Base-by-base conservation (phyloP, 2,797 vertebrate genomes). In the Macropodus opercularis region DNA sequence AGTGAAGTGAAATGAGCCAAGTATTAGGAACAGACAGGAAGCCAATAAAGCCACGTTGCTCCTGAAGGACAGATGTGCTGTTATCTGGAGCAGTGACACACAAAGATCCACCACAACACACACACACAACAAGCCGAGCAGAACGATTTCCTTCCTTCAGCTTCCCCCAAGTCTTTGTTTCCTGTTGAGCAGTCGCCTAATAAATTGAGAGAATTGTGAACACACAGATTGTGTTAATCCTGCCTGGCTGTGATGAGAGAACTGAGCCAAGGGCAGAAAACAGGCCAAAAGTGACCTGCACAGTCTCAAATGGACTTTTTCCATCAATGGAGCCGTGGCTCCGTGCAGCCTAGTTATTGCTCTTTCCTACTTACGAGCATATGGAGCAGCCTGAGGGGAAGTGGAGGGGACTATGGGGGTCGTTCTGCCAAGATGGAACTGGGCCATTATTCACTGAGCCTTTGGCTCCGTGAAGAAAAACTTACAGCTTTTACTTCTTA, bases 321-420 rank as follows among this genome's bases (percentile, higher is more conserved):
- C 36, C 63, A 31, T 31, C 35, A 5, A 21, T 26, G 0, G 48
- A 0, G 14, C 15, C 36, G n/a, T 23, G 32, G 32, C 52, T 34
- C 5, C 1, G 4, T 50, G 53, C n/a, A 75, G 41, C 79, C 84
- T 47, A 68, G 69, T 79, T 76, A 53, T 13, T 0, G 14, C 42
- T 52, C 57, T 13, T 21, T 38, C 40, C 62, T 57, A 5, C 26
- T 14, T 22, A 17, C n/a, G 19, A 55, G 59, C 85, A 89, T 83
- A 87, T 80, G 87, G 89, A 72, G 27, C 29, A 51, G 73, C 85
- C 85, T 1, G 57, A 76, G 77, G 86, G 84, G 64, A 79, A 72
- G 73, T 21, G 81, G 68, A 67, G 70, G 34, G 66, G 31, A 57
- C 52, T 11, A 36, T 41, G 55, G 26, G 69, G 43, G 69, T 39